Conservation (phyloP, 2,888 invertebrate genomes). For the Spodoptera picta region DNA sequence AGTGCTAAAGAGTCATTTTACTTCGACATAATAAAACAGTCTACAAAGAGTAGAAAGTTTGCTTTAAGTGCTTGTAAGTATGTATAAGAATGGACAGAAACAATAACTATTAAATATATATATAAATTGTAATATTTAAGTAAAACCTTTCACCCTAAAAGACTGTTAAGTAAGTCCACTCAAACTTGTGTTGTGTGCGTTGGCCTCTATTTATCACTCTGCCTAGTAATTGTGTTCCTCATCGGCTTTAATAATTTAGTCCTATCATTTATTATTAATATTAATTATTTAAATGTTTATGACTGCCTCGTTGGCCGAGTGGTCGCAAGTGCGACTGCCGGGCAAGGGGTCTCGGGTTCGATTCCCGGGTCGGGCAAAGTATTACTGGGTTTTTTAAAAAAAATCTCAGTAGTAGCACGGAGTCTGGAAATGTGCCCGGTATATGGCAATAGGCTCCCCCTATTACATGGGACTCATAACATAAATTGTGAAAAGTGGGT, state of each 20-base stretch:
- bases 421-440: too few species aligned
- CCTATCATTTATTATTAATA: constrained; percentile 33
- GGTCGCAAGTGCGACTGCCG: too few species aligned
- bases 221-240: constrained; percentile 45
- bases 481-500: too few species aligned
- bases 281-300: constrained; percentile 29
- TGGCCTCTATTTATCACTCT: constrained; percentile 57
- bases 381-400: too few species aligned
- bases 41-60: constrained; percentile 24
- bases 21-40: constrained; percentile 15
- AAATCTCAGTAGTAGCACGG: too few species aligned
- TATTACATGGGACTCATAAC: too few species aligned
- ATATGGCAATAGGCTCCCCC: too few species aligned
- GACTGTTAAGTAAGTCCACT: constrained; percentile 81
- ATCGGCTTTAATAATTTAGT: constrained; percentile 50
- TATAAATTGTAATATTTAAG: constrained; percentile 58
- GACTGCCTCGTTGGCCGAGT: too few species aligned
- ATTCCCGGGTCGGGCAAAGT: too few species aligned
- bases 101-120: constrained; percentile 75
- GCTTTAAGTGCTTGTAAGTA: constrained; percentile 36
- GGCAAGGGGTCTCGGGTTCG: too few species aligned
- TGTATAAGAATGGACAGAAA: constrained; percentile 58
- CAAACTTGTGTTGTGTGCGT: constrained; percentile 69
- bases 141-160: constrained; percentile 72
- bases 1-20: constrained; percentile 28